Base-by-base conservation (phyloP, 1,140 invertebrate species). In the Cheumatopsyche charites region DNA sequence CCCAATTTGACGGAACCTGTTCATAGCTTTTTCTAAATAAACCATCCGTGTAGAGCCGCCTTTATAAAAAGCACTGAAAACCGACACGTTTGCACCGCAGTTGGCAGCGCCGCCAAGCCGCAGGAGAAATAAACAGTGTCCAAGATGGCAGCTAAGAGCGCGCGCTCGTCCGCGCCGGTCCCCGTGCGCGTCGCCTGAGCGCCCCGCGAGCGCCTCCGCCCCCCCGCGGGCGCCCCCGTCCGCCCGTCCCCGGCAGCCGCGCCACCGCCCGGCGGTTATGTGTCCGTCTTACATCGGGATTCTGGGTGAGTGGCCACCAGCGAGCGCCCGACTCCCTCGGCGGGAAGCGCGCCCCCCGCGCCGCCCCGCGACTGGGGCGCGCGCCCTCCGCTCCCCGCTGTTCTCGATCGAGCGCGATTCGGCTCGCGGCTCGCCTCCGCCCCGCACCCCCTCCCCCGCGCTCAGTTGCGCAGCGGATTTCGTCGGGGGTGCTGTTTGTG, bases 231-330 rank as follows among this genome's bases (percentile, higher is more conserved):
- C 4, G 11, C 12, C 13, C 29, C 13, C 19, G 36, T 23, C 5
- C 6, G 25, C 11, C 36, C 61, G 61, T 4, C 13, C 25, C 2
- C 61, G 26, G 12, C 25, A 13, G n/a, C 23, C 25, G 23, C 6
- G 0, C 1, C 43, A 15, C 12, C 63, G 47, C 23, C 41, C 43
- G 1, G 47, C 47, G 89, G 89, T 89, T 90, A 90, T 89, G 88
- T 89, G 89, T 89, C 88, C 85, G 84, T 88, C 87, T 86, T 88
- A 87, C 84, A 88, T 89, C 82, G 86, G 86, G 79, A 89, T 89
- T 80, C 84, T 89, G 88, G 87, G 87, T 89, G 82, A 86, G 86
- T 19, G 12, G 45, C 12, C 45, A 42, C 41, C 6, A 42, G 15
- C 4, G 45, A 17, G 12, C 45, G 45, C 12, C 4, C 45, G 45